Base-by-base conservation (phyloP, 2,113 vertebrate species). In the Ameiurus melas region DNA sequence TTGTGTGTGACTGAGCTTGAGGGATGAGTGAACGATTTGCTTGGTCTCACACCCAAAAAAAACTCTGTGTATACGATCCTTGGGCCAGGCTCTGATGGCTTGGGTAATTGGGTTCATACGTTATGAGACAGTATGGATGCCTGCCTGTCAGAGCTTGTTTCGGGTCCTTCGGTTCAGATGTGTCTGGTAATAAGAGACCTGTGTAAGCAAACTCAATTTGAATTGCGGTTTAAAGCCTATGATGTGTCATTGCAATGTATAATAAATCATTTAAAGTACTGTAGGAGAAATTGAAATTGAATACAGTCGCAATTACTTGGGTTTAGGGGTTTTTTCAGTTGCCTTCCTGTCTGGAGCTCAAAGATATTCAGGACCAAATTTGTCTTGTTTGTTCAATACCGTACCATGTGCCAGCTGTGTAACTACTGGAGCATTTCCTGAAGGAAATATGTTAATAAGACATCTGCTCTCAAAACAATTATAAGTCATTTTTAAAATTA, bases 31-130 rank as follows among this genome's bases (percentile, higher is more conserved):
- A 60, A 70, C 66, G 70, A 33, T 88, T 79, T 84, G 58, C 85
- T 39, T 89, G 58, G 77, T 47, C 20, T 36, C 60, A 70, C n/a
- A 17, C 71, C 85, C 64, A 77, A 12, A n/a, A 55, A 87, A 87
- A 64, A 66, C 30, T 78, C 73, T 30, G 70, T 55, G 62, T 84
- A 79, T 77, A 25, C 62, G 84, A 86, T 89, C 75, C 78, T 27
- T 30, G 87, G 84, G 86, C 77, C 89, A 90, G 58, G 89, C 88
- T 89, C 84, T 16, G 66, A 14, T 88, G 80, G 64, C 16, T 89
- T 47, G 80, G 75, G 86, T 86, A 91, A 89, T 89, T 91, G 90
- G 86, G 55, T 84, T 25, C 47, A 86, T 89, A 62, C 17, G 80
- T 83, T 84, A 84, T 68, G 71, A 86, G 43, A 66, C 62, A 84